phyloP scores from a whole-genome alignment of 1,140 invertebrate genomes.

The Trichonephila clavipes region DNA sequence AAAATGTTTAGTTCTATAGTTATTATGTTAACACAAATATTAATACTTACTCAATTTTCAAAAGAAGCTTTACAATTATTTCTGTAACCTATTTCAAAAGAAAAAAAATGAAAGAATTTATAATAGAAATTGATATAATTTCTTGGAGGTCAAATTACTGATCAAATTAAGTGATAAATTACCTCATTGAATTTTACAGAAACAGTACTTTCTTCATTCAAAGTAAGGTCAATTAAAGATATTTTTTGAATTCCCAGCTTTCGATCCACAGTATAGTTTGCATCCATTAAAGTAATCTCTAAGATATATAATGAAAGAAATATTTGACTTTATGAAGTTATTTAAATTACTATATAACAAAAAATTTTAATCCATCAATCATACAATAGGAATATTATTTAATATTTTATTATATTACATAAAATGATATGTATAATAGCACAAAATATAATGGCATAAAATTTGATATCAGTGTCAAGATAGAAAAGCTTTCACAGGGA shows the following conservation, averaged over 20 bases:
- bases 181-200: constrained; percentile 78
- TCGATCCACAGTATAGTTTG: constrained; percentile 79
- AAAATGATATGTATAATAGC: too few relatives aligned
- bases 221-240: constrained; percentile 76
- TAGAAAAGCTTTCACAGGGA: too few relatives aligned
- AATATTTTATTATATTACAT: background rate
- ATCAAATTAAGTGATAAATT: background rate
- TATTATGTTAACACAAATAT: background rate
- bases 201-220: constrained; percentile 77
- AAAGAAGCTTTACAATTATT: constrained; percentile 77
- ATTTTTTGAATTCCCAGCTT: constrained; percentile 78
- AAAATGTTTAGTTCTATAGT: too few relatives aligned
- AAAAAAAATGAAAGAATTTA: background rate
- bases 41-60: constrained; percentile 79
- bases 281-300: constrained; percentile 80
- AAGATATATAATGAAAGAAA: background rate
- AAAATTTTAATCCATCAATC: background rate
- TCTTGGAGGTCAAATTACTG: background rate
- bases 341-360: too few relatives aligned
- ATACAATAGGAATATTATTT: background rate
- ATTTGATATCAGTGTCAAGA: too few relatives aligned
- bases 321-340: background rate
- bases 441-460: too few relatives aligned
- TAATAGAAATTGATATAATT: too few relatives aligned
- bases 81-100: constrained; percentile 76